Evolutionary conservation across 2,888 invertebrate genomes (phyloP), one percentile per base, ranked within the genome.

Genomic region (Omphaloscelis lunosa): DNA sequence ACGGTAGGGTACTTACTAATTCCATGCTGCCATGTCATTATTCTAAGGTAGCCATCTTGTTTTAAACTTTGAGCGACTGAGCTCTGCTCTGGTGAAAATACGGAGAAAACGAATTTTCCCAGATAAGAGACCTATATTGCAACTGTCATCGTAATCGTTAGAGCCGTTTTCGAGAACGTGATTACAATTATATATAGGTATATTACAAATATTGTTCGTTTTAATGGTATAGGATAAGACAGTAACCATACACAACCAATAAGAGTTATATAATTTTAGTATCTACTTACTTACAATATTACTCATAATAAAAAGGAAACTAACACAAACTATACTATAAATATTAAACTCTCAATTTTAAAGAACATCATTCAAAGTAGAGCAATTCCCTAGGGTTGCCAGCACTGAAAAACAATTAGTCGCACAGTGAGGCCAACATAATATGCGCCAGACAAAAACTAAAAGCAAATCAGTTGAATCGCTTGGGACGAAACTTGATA

Each of bases 401-500:
- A 85, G 48, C 48, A 53, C 66, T 75, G 66, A 80, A 93, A 73
- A 92, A 93, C 92, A 92, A 93, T 93, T 91, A 91, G 86, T 65
- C 67, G 86, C 86, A 85, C 88, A 82, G 83, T 79, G 80, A 83
- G 84, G 75, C 87, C 86, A 89, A 89, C 85, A 79, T 86, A 84
- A 88, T 83, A 72, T 51, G 70, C 72, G 75, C 79, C 82, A 83
- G 90, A 87, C 89, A 89, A 90, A 90, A 89, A 88, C 84, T 90
- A 89, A 91, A 91, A 93, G 92, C 92, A 91, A 93, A 92, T 91
- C 91, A 91, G 86, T 91, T 79, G 80, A 85, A 72, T 88, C 94
- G 88, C 92, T 72, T 74, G 90, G 93, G 94, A 91, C 65, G 95
- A 89, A 93, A 95, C 93, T 86, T 83, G 94, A 95, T 94, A 94